phyloP scores from a whole-genome alignment of 2,113 vertebrate genomes.

The Pachyramphus minor region DNA sequence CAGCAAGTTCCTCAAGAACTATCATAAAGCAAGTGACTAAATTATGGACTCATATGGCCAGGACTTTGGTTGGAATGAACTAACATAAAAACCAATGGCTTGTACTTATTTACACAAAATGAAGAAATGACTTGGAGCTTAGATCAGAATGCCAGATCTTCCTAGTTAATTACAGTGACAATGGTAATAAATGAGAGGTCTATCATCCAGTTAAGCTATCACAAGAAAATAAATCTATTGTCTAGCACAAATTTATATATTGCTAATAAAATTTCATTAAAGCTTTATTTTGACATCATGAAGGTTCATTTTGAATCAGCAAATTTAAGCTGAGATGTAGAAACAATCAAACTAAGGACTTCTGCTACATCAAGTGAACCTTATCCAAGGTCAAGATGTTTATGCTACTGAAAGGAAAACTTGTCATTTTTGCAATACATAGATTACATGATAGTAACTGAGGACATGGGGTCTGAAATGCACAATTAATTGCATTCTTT shows the following conservation, averaged over 20 bases:
- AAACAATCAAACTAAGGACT: not conserved
- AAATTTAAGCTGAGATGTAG: not conserved
- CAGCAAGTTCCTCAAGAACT: not conserved
- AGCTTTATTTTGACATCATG: not conserved
- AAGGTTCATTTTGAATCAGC: not conserved
- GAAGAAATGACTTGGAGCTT: not conserved
- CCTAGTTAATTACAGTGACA: conserved; percentile 11
- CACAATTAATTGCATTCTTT: conserved; percentile 33
- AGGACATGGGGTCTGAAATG: conserved; percentile 2
- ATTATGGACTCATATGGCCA: not conserved
- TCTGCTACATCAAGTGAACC: not conserved
- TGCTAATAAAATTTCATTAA: not conserved
- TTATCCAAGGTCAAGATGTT: not conserved
- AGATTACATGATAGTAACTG: conserved; percentile 30
- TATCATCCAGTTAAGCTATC: not conserved
- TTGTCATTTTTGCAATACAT: conserved; percentile 21
- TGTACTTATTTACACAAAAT: not conserved
- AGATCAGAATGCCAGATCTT: conserved; percentile 12
- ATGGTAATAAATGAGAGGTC: not conserved
- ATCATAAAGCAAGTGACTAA: not conserved
- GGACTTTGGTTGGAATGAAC: not conserved
- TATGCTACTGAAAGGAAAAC: conserved; percentile 31
- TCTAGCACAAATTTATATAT: not conserved
- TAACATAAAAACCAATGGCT: not conserved
- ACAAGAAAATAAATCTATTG: not conserved